Base-by-base conservation (phyloP, 2,113 vertebrate species). In the Labeo catla region DNA sequence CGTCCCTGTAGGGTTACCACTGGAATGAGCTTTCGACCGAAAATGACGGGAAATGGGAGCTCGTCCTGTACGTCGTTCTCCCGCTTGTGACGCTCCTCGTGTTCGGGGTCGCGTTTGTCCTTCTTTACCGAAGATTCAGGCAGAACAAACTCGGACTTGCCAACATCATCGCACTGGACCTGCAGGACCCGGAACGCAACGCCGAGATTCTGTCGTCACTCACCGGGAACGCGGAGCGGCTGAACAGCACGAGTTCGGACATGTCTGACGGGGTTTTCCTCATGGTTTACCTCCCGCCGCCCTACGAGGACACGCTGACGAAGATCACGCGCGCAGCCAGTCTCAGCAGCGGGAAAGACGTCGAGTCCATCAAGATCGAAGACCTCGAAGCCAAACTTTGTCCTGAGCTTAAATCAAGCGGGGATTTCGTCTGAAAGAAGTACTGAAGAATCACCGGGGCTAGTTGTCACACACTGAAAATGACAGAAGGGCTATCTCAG, bases 291-390 rank as follows among this genome's bases (percentile, higher is more conserved):
- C 93, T 96, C 66, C 96, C 96, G 2, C 96, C 97, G 0, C 97
- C 96, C 0, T 98, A 98, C 0, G 96, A 98, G 86, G 96, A 98
- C 81, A 97, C 97, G 73, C 95, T 96, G 50, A 95, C 93, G 88
- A 96, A 94, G 85, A 92, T 93, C 79, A 90, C 91, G 0, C 92
- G 91, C 0, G 94, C 93, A 5, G 92, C 95, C 89, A 95, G 95
- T 89, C 80, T 94, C 50, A 90, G 89, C 90, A 93, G 93, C 76
- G 91, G 92, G 77, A 93, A 89, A 68, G 93, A 93, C 6, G 86
- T 87, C 13, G 93, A 93, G 79, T 91, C 88, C 0, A 89, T 94
- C 15, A 93, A 89, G 83, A 90, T 89, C 0, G 93, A 94, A 74
- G 92, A 91, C 52, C 90, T 93, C 52, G 93, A 93, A 84, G 91